Evolutionary conservation across 2,113 vertebrate genomes (phyloP).

Genomic region (Myrmophylax atrothorax): DNA sequence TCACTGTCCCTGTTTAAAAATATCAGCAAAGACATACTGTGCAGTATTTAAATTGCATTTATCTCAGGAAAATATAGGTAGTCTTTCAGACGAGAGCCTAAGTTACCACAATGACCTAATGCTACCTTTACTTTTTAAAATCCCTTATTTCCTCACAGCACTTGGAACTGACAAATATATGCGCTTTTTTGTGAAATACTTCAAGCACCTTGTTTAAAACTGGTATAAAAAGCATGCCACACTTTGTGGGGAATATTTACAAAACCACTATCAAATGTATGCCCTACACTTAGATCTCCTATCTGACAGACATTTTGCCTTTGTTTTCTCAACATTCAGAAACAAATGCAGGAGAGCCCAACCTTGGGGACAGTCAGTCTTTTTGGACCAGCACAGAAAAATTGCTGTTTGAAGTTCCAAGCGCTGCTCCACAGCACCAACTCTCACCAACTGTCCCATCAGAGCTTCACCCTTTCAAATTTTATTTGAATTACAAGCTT

Average conservation of each 20-base stretch:
- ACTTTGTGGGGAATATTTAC: background rate
- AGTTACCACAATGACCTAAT: background rate
- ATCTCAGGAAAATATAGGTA: background rate
- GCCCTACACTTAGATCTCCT: background rate
- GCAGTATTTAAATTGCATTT: background rate
- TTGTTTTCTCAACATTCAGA: background rate
- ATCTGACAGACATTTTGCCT: background rate
- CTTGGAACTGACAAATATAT: background rate
- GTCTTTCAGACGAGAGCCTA: background rate
- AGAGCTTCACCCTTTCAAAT: background rate
- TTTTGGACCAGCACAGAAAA: background rate
- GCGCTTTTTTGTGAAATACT: background rate
- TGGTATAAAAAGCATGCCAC: background rate
- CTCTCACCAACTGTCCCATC: background rate
- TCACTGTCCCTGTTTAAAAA: background rate
- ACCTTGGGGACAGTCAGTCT: background rate
- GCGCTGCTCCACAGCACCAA: background rate
- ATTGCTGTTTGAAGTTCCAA: background rate
- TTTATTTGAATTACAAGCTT: background rate
- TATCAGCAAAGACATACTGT: background rate
- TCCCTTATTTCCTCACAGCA: background rate
- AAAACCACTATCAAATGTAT: background rate
- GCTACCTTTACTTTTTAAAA: background rate
- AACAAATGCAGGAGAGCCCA: background rate
- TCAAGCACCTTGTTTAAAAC: background rate